These are phyloP conservation scores for Apotomis turbidana DNA, from an alignment of 2,888 invertebrate species.

Conservation along the genomic window DNA sequence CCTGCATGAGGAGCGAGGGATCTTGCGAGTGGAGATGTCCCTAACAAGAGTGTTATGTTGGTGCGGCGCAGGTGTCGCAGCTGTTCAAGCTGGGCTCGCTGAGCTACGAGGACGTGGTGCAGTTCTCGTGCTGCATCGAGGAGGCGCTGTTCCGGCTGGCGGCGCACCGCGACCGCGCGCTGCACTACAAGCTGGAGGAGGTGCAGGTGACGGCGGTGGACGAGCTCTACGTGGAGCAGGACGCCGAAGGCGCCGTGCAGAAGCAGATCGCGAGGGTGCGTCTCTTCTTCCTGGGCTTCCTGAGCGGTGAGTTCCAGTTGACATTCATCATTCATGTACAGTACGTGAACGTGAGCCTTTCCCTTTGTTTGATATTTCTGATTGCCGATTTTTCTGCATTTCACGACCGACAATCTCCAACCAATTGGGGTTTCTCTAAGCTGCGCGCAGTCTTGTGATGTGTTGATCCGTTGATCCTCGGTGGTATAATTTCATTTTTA, in stretches of 20 bases:
- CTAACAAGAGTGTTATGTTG: background rate
- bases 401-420: too few relatives aligned
- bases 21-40: background rate
- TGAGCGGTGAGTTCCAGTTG: constrained; percentile 90
- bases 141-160: constrained; percentile 94
- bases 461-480: too few relatives aligned
- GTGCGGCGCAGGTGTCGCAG: constrained; percentile 87
- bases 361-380: too few relatives aligned
- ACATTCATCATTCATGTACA: too few relatives aligned
- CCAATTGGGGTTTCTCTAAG: too few relatives aligned
- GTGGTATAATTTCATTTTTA: too few relatives aligned
- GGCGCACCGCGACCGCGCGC: constrained; percentile 93
- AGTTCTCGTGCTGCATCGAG: constrained; percentile 95
- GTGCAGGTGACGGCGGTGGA: constrained; percentile 97
- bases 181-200: constrained; percentile 98
- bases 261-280: constrained; percentile 97
- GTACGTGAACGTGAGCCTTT: too few relatives aligned
- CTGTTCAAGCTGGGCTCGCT: constrained; percentile 97
- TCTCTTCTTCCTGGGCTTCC: constrained; percentile 97
- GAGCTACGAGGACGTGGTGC: constrained; percentile 94
- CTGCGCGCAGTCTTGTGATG: too few relatives aligned
- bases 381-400: too few relatives aligned
- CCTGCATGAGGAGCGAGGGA: too few relatives aligned
- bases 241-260: constrained; percentile 90
- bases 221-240: constrained; percentile 95